phyloP scores from a whole-genome alignment of 2,888 invertebrate species.

The Cheilosia variabilis region DNA sequence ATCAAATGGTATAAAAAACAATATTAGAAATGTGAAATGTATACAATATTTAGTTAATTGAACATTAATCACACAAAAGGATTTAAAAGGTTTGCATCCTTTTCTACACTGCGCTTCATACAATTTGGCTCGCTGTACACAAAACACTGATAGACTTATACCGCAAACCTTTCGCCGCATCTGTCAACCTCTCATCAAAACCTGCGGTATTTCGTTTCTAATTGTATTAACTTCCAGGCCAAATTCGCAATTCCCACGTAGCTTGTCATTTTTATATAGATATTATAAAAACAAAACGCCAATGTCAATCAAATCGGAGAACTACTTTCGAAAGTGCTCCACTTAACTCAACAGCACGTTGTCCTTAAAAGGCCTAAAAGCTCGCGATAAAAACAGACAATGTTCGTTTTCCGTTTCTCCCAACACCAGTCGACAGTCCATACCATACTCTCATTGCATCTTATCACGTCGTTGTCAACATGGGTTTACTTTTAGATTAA shows the following conservation, averaged over 20 bases:
- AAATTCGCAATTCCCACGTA: slow-evolving; percentile 43
- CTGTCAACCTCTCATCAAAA: slow-evolving; percentile 29
- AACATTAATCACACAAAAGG: too few relatives aligned
- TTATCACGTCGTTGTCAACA: slow-evolving; percentile 45
- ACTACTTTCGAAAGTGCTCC: slow-evolving; percentile 60
- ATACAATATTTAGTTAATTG: too few relatives aligned
- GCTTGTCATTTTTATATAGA: not conserved
- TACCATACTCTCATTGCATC: slow-evolving; percentile 47
- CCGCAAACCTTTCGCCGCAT: slow-evolving; percentile 3
- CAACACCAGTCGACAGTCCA: slow-evolving; percentile 23
- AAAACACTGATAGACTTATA: not conserved
- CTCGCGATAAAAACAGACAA: not conserved
- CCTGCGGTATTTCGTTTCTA: slow-evolving; percentile 25
- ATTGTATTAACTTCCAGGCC: slow-evolving; percentile 33
- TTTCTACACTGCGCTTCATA: too few relatives aligned
- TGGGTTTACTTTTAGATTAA: slow-evolving; percentile 43
- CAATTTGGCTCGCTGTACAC: too few relatives aligned
- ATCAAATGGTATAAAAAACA: too few relatives aligned
- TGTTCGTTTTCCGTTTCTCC: slow-evolving; percentile 21
- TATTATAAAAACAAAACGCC: not conserved
- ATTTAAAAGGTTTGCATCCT: too few relatives aligned
- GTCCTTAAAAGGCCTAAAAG: slow-evolving; percentile 64
- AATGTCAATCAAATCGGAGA: slow-evolving; percentile 57
- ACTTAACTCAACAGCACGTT: slow-evolving; percentile 31
- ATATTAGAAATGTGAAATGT: too few relatives aligned